Conservation (phyloP, 2,888 invertebrate genomes). For the Bhutanitis thaidina region DNA sequence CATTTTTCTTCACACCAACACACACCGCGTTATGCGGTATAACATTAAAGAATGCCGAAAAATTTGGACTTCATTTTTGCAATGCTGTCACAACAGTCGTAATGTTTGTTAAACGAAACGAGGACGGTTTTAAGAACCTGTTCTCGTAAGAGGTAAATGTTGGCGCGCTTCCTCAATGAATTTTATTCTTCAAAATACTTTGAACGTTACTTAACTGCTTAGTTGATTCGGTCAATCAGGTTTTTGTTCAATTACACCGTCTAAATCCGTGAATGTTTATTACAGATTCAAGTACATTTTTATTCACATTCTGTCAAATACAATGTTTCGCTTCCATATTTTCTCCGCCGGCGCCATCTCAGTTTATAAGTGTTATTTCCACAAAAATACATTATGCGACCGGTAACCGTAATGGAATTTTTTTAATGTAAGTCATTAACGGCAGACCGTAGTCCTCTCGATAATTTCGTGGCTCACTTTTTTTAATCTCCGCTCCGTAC, state of each 20-base stretch:
- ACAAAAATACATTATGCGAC: slow-evolving; percentile 51
- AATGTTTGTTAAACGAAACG: slow-evolving; percentile 50
- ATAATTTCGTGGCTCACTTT: slow-evolving; percentile 70
- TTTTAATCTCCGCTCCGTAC: slow-evolving; percentile 59
- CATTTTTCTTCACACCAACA: not conserved
- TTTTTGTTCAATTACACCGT: slow-evolving; percentile 35
- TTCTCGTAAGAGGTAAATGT: slow-evolving; percentile 40
- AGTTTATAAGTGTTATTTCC: slow-evolving; percentile 33
- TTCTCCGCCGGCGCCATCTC: slow-evolving; percentile 44
- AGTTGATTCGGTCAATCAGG: slow-evolving; percentile 31
- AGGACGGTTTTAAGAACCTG: slow-evolving; percentile 51
- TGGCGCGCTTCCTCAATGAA: slow-evolving; percentile 46
- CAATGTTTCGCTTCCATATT: slow-evolving; percentile 40
- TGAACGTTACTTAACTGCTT: slow-evolving; percentile 25
- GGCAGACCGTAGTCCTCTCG: slow-evolving; percentile 59
- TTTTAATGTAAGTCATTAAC: slow-evolving; percentile 76
- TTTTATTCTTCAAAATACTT: slow-evolving; percentile 33
- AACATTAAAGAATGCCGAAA: slow-evolving; percentile 1
- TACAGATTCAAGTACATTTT: slow-evolving; percentile 35
- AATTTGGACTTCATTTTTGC: slow-evolving; percentile 25
- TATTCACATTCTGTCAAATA: slow-evolving; percentile 31
- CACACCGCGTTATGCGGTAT: too few species aligned
- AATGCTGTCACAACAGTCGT: slow-evolving; percentile 42
- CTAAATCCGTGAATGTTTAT: slow-evolving; percentile 25
- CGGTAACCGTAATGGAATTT: slow-evolving; percentile 66